Conservation (phyloP, 2,113 vertebrate species). For the Bolborhynchus lineola region DNA sequence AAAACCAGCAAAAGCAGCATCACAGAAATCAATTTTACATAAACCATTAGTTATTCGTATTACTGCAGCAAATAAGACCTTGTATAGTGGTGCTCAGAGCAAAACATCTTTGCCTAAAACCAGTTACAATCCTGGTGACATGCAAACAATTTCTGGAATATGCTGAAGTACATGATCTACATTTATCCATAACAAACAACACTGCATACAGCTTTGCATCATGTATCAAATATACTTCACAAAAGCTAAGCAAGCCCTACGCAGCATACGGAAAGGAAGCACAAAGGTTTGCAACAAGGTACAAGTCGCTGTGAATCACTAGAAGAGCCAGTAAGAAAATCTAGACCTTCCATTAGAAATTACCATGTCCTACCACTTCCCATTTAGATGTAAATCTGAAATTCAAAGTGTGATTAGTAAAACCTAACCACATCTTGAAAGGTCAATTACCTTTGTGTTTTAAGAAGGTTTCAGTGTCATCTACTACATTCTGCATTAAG, state of each 20-base stretch:
- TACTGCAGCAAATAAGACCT: background rate
- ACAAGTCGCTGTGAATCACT: background rate
- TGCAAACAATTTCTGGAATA: background rate
- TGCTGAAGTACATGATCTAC: background rate
- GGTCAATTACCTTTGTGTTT: background rate
- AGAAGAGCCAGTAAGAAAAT: background rate
- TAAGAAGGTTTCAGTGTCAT: background rate
- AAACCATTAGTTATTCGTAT: background rate
- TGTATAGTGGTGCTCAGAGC: background rate
- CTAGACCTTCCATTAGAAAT: background rate
- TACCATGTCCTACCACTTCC: background rate
- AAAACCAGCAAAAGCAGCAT: background rate
- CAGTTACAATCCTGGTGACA: background rate
- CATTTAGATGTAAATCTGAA: background rate
- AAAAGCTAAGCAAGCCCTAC: background rate
- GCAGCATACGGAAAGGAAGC: background rate
- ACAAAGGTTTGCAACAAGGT: background rate
- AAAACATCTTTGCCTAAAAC: slow-evolving; percentile 4
- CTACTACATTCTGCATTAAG: background rate
- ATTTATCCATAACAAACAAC: background rate
- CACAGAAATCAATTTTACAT: background rate
- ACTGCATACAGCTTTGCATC: background rate
- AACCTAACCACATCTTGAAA: background rate
- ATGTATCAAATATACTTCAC: background rate
- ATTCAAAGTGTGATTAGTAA: background rate